These are phyloP conservation scores for Thunnus albacares DNA, from an alignment of 2,797 vertebrate genomes.

Conservation along the genomic window DNA sequence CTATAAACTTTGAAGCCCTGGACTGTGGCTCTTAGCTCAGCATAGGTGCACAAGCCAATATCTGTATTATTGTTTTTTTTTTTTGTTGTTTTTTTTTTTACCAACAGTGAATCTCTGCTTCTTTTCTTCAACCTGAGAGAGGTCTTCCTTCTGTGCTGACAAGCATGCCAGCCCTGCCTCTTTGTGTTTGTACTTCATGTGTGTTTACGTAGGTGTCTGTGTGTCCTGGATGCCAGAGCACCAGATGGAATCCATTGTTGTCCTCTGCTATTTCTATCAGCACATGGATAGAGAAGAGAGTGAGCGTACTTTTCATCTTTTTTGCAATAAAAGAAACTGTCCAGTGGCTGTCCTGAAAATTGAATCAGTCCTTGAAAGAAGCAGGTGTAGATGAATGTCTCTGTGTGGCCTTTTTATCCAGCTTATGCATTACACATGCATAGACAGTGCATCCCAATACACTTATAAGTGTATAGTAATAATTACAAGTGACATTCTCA, in stretches of 20 bases:
- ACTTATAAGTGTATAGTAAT: background rate
- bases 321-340: slow-evolving; percentile 31
- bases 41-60: slow-evolving; percentile 20
- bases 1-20: slow-evolving; percentile 6
- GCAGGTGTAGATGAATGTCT: slow-evolving; percentile 51
- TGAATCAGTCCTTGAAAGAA: slow-evolving; percentile 61
- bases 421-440: slow-evolving; percentile 26
- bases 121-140: slow-evolving; percentile 38
- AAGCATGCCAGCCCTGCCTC: slow-evolving; percentile 15
- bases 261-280: slow-evolving; percentile 57
- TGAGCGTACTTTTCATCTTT: slow-evolving; percentile 28
- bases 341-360: slow-evolving; percentile 46
- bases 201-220: slow-evolving; percentile 3
- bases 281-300: slow-evolving; percentile 26
- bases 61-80: slow-evolving; percentile 20
- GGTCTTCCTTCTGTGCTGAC: slow-evolving; percentile 30
- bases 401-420: slow-evolving; percentile 27
- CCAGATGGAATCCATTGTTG: slow-evolving; percentile 70
- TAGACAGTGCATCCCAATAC: background rate
- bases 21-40: slow-evolving; percentile 3
- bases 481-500: background rate
- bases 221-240: slow-evolving; percentile 42
- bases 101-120: slow-evolving; percentile 34
- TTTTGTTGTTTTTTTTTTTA: slow-evolving; percentile 14
- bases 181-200: slow-evolving; percentile 22